Conservation (phyloP, 2,113 vertebrate genomes). For the Pleuronectes platessa region DNA sequence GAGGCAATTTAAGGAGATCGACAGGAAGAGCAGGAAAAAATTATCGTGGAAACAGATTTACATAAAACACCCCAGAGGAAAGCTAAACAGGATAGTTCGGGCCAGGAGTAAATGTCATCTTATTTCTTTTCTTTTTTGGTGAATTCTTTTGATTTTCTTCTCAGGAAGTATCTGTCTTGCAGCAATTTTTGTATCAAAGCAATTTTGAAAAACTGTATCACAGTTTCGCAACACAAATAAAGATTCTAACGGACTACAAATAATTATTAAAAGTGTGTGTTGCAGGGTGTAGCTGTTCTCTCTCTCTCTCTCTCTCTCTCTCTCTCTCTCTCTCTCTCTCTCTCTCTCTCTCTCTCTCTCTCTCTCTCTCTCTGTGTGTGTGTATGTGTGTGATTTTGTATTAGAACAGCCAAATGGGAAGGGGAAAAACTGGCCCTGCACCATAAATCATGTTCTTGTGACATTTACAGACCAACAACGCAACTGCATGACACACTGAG, state of each 20-base stretch:
- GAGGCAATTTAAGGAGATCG: constrained; percentile 61
- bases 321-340: constrained; percentile 16
- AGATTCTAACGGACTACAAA: neutral
- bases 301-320: constrained; percentile 10
- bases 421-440: constrained; percentile 23
- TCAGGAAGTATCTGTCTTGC: constrained; percentile 5
- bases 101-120: constrained; percentile 40
- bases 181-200: constrained; percentile 8
- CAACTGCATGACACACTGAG: constrained; percentile 38
- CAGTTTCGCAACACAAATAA: neutral
- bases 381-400: constrained; percentile 12
- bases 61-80: constrained; percentile 55
- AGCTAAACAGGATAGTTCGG: constrained; percentile 25
- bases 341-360: constrained; percentile 8
- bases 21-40: constrained; percentile 49
- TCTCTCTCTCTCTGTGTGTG: constrained; percentile 2
- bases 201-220: neutral
- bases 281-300: neutral
- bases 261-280: neutral
- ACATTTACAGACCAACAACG: constrained; percentile 60
- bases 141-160: constrained; percentile 41
- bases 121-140: too few species aligned
- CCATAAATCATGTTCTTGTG: constrained; percentile 54
- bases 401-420: constrained; percentile 30
- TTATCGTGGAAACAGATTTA: constrained; percentile 60